Evolutionary conservation across 2,113 vertebrate genomes (phyloP).

Genomic region (Plectropomus leopardus): DNA sequence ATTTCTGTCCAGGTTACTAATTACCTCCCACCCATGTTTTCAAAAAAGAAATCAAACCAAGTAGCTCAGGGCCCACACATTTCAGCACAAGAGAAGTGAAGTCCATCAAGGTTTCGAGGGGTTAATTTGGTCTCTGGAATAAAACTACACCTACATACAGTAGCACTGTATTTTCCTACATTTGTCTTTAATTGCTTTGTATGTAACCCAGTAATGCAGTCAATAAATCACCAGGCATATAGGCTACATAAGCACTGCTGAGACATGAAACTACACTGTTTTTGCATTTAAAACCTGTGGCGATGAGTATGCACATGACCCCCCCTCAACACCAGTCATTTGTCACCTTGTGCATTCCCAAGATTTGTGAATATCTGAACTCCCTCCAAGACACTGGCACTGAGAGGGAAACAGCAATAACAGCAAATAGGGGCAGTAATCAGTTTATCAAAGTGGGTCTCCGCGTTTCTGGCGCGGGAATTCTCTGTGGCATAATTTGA

Average conservation of each 20-base stretch:
- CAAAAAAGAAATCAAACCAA: no score
- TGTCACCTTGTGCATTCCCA: conserved; percentile 59
- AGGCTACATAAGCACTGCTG: conserved; percentile 7
- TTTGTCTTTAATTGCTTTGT: conserved; percentile 19
- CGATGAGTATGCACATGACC: not conserved
- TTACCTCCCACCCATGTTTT: no score
- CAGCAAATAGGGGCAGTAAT: conserved; percentile 72
- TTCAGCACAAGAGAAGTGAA: no score
- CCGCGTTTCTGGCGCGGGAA: conserved; percentile 73
- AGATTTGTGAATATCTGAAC: conserved; percentile 73
- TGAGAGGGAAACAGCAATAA: conserved; percentile 57
- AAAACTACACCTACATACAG: conserved; percentile 15
- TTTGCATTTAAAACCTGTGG: not conserved
- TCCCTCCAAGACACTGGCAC: conserved; percentile 61
- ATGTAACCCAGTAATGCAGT: conserved; percentile 34
- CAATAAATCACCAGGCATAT: conserved; percentile 19
- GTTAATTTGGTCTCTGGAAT: not conserved
- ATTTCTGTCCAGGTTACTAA: no score
- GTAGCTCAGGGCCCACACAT: no score
- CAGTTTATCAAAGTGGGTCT: conserved; percentile 80
- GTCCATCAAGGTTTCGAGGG: no score
- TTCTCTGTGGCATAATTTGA: conserved; percentile 82
- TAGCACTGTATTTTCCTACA: not conserved
- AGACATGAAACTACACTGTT: not conserved
- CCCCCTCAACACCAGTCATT: conserved; percentile 37